phyloP scores from a whole-genome alignment of 2,797 vertebrate species.

The Ambastaia sidthimunki region DNA sequence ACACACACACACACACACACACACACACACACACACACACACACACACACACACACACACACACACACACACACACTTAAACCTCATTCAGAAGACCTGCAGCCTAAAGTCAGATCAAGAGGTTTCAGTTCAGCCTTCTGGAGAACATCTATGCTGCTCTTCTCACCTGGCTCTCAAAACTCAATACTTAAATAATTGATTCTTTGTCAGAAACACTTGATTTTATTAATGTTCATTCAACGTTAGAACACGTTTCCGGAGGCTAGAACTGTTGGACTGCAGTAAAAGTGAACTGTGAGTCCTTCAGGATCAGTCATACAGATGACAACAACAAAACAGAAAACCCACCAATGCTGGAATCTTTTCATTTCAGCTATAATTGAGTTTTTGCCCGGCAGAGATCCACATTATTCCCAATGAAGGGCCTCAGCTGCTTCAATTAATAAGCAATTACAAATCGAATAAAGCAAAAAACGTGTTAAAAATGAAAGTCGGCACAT shows the following conservation, averaged over 20 bases:
- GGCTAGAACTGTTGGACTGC: not conserved
- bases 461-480: not conserved
- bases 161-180: slow-evolving; percentile 72
- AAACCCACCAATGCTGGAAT: not conserved
- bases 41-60: too few relatives aligned
- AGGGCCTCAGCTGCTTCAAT: not conserved
- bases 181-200: slow-evolving; percentile 68
- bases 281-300: too few relatives aligned
- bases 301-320: too few relatives aligned
- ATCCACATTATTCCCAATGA: not conserved
- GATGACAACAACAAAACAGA: too few relatives aligned
- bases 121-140: slow-evolving; percentile 55
- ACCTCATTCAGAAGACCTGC: too few relatives aligned
- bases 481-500: not conserved
- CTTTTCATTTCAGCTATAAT: slow-evolving; percentile 3
- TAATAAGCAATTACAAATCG: slow-evolving; percentile 4
- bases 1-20: too few relatives aligned
- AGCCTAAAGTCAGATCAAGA: slow-evolving; percentile 61
- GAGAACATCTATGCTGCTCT: slow-evolving; percentile 50
- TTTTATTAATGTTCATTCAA: slow-evolving; percentile 65
- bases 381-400: not conserved
- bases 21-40: too few relatives aligned
- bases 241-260: not conserved
- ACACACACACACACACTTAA: not conserved
- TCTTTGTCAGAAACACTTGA: slow-evolving; percentile 68